Conservation (phyloP, 2,113 vertebrate species). For the Saguinus midas region DNA sequence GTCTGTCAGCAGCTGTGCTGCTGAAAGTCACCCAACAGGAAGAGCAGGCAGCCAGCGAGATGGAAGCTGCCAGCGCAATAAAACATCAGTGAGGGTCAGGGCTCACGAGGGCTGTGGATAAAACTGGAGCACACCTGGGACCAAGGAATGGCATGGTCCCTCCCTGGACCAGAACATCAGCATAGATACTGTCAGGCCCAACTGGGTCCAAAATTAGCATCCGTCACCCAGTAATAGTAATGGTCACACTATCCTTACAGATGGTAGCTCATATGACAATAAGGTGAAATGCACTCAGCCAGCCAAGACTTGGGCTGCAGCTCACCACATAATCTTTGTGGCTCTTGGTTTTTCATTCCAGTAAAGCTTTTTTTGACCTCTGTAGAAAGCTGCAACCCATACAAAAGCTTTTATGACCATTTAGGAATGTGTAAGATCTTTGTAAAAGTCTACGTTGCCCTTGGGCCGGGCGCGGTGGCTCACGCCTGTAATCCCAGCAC, state of each 20-base stretch:
- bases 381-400: neutral
- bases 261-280: neutral
- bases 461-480: too few relatives aligned
- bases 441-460: neutral
- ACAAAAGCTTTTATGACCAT: neutral
- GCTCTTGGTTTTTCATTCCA: neutral
- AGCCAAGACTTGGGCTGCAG: neutral
- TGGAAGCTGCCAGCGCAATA: neutral
- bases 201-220: neutral
- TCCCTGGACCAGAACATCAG: accelerated
- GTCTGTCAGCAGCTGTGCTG: conserved; percentile 46
- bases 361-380: neutral
- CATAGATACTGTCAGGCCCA: accelerated
- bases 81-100: neutral
- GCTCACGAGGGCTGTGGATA: neutral
- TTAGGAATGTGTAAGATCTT: neutral
- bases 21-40: conserved; percentile 37
- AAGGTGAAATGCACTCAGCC: neutral
- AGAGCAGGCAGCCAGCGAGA: neutral
- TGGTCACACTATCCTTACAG: accelerated
- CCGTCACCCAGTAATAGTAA: neutral
- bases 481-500: too few relatives aligned
- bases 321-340: neutral
- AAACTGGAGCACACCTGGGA: neutral
- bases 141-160: neutral